phyloP scores from a whole-genome alignment of 2,797 vertebrate species.

The Scyliorhinus canicula region DNA sequence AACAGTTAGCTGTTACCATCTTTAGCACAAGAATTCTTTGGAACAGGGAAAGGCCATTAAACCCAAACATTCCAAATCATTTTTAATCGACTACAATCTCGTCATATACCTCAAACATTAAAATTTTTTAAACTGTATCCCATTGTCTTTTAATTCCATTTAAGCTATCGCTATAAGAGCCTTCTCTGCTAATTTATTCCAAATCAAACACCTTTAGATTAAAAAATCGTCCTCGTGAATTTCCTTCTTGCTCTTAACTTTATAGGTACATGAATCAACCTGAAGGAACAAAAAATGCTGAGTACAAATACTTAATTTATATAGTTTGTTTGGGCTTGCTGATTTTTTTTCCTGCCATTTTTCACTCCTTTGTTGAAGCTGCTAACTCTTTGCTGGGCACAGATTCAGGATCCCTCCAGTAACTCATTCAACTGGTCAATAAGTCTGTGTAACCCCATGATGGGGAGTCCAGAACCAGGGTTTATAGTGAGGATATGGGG shows the following conservation, averaged over 20 bases:
- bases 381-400: neutral
- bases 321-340: neutral
- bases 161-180: neutral
- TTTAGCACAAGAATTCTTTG: neutral
- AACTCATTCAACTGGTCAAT: neutral
- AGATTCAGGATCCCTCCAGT: neutral
- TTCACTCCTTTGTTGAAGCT: neutral
- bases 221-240: neutral
- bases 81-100: neutral
- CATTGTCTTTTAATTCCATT: neutral
- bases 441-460: neutral
- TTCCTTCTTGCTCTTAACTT: neutral
- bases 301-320: neutral
- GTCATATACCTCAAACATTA: neutral
- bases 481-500: too few species aligned
- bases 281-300: neutral
- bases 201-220: neutral
- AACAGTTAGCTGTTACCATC: neutral
- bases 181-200: neutral
- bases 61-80: neutral
- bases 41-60: neutral
- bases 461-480: too few species aligned
- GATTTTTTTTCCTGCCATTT: neutral
- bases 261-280: neutral
- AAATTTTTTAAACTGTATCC: neutral